These are phyloP conservation scores for Mobula hypostoma DNA, from an alignment of 2,113 vertebrate species.

Conservation along the genomic window DNA sequence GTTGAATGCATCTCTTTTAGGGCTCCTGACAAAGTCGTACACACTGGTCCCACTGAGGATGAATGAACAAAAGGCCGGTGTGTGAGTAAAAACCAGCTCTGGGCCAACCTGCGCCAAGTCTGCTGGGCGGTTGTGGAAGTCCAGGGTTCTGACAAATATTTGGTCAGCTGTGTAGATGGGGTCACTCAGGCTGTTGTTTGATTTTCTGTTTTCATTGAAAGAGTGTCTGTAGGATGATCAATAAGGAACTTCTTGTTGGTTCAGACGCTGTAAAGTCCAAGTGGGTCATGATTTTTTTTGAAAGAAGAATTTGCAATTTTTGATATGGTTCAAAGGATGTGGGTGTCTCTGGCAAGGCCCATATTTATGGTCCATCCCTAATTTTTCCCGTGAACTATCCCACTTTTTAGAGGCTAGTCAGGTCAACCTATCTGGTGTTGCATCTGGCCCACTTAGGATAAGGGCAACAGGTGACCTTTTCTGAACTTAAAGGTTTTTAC, in stretches of 20 bases:
- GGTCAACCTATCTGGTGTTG: too few species aligned
- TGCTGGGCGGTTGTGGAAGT: neutral
- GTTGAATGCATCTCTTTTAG: constrained; percentile 13
- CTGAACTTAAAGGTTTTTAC: too few species aligned
- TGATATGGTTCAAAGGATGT: too few species aligned
- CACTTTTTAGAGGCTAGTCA: too few species aligned
- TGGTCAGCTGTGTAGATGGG: constrained; percentile 8
- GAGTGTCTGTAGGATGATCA: constrained; percentile 7
- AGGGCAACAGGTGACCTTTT: too few species aligned
- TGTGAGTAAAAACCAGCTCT: constrained; percentile 21
- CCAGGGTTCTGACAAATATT: constrained; percentile 16
- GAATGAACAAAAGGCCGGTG: neutral
- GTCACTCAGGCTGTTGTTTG: neutral
- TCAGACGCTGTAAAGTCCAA: neutral
- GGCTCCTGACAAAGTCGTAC: neutral
- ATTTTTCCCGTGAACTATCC: too few species aligned
- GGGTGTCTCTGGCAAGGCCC: too few species aligned
- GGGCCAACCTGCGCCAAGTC: neutral
- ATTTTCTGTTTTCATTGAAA: neutral
- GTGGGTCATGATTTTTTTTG: neutral
- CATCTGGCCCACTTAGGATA: too few species aligned
- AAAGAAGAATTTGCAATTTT: neutral
- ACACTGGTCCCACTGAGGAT: neutral
- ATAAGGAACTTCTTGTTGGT: constrained; percentile 6
- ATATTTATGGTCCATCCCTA: too few species aligned